These are phyloP conservation scores for Psylliodes chrysocephalus DNA, from an alignment of 2,888 invertebrate species.

Conservation along the genomic window DNA sequence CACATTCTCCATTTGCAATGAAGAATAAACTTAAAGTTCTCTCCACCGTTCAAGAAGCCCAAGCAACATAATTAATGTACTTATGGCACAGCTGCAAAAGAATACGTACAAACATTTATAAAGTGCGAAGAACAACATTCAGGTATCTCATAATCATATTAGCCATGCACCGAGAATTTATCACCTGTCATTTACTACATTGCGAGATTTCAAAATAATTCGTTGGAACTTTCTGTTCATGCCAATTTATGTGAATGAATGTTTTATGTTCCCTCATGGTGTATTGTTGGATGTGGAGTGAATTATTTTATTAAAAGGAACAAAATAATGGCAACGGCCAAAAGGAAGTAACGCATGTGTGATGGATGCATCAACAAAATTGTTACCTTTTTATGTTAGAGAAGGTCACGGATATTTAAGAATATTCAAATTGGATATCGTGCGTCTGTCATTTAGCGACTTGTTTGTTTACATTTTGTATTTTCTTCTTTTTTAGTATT, in stretches of 20 bases:
- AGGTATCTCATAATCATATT: conserved; percentile 51
- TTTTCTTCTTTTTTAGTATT: too few relatives aligned
- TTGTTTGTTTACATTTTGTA: too few relatives aligned
- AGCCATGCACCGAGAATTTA: conserved; percentile 49
- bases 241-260: conserved; percentile 39
- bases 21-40: not conserved
- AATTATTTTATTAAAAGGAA: conserved; percentile 30
- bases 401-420: too few relatives aligned
- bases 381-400: too few relatives aligned
- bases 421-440: too few relatives aligned
- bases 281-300: conserved; percentile 24
- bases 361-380: too few relatives aligned
- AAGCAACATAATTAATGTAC: conserved; percentile 40
- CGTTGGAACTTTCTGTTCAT: conserved; percentile 37
- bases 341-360: not conserved
- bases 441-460: too few relatives aligned
- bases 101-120: conserved; percentile 46
- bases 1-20: not conserved
- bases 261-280: conserved; percentile 21
- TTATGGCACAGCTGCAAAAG: conserved; percentile 42
- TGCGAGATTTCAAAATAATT: conserved; percentile 49
- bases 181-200: conserved; percentile 48
- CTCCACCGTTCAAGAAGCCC: conserved; percentile 23
- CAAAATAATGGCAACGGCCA: not conserved
- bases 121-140: conserved; percentile 52